Evolutionary conservation across 2,888 invertebrate species (phyloP), one percentile per base, ranked within the genome.

Genomic region (Ferrisia virgata): DNA sequence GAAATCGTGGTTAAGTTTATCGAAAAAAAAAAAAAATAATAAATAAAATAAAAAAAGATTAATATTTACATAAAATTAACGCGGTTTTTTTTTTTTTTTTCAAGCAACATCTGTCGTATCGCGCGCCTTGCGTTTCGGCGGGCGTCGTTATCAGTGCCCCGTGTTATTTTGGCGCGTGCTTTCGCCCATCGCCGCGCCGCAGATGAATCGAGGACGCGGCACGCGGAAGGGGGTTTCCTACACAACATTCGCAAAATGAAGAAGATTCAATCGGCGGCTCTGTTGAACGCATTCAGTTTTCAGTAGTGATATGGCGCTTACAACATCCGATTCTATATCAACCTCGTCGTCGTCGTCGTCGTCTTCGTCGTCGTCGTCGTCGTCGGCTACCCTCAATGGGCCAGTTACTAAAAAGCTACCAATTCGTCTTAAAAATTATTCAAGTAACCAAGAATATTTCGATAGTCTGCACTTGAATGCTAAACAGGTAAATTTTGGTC

Each of bases 251-350:
- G n/a, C 25, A 72, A 82, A 72, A 72, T 72, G 72, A 82, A 82
- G 82, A 82, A 69, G 69, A 82, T 39, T 79, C 43, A 79, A 69
- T 82, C 72, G 82, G 82, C 72, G 69, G 81, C 64, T 82, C 82
- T 82, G 82, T 82, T 82, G 82, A 82, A 82, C 72, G 82, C 72
- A 82, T 82, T 72, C 72, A 31, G 82, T 72, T 43, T 82, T 82
- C 82, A 69, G 82, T 82, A 82, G 82, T 82, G 82, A 82, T 82
- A 82, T 82, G 82, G 82, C 82, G 82, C 82, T 82, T 72, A 82
- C 69, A 58, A 82, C 82, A 72, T 82, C 82, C 64, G 72, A 82
- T 82, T 72, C 82, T 72, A 69, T 82, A 79, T 47, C 79, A 47
- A 43, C 79, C 28, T 43, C 40, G 47, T 79, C 79, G 47, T 79